These are phyloP conservation scores for Myoxocephalus aenaeus DNA, from an alignment of 2,797 vertebrate genomes.

Conservation along the genomic window DNA sequence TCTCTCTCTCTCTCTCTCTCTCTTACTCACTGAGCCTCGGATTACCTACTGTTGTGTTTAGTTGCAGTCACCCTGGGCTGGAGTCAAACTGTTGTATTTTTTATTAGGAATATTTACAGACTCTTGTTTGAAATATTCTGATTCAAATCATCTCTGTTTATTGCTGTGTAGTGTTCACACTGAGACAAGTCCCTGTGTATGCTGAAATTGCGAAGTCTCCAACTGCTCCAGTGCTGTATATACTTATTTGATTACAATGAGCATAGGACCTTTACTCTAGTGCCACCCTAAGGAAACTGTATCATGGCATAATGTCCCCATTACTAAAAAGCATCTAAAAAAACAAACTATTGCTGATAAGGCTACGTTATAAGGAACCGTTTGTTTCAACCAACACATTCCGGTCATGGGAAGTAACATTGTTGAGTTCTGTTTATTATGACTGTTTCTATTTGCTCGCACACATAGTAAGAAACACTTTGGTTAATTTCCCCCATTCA, in stretches of 20 bases:
- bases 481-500: background rate
- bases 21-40: background rate
- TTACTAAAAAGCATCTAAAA: background rate
- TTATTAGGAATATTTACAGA: background rate
- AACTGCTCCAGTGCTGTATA: background rate
- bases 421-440: background rate
- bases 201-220: too few species aligned
- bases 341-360: too few species aligned
- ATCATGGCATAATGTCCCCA: too few species aligned
- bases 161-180: background rate
- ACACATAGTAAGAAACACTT: background rate
- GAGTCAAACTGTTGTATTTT: background rate
- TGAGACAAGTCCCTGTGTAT: background rate
- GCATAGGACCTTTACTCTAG: background rate
- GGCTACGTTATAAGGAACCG: background rate
- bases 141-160: background rate
- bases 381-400: background rate
- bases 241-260: background rate
- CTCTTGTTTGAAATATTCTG: background rate
- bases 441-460: background rate
- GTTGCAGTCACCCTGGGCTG: too few species aligned
- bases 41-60: background rate
- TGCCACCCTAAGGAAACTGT: background rate
- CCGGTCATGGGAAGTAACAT: background rate
- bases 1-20: background rate